These are phyloP conservation scores for Sebastiscus albofasciatus DNA, from an alignment of 2,797 vertebrate species.

Conservation along the genomic window DNA sequence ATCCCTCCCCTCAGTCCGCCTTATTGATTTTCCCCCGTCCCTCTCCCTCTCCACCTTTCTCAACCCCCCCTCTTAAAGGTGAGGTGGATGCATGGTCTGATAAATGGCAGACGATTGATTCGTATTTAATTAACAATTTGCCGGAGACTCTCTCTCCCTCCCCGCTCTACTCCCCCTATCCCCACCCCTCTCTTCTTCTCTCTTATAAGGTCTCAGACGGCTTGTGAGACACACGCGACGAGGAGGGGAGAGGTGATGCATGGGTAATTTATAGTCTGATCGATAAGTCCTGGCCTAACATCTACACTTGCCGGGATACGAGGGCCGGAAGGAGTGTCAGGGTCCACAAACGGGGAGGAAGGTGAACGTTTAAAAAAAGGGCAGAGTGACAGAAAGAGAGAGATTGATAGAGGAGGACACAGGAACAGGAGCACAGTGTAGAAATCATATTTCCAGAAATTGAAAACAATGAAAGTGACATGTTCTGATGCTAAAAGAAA, in stretches of 20 bases:
- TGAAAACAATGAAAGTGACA: background rate
- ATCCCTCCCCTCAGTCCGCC: conserved; percentile 78
- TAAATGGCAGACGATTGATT: conserved; percentile 94
- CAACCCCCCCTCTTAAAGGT: conserved; percentile 72
- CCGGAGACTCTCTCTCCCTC: conserved; percentile 83
- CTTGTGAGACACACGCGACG: conserved; percentile 63
- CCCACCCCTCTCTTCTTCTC: conserved; percentile 68
- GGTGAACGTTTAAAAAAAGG: conserved; percentile 51
- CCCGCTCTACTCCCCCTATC: conserved; percentile 49
- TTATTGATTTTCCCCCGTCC: conserved; percentile 75
- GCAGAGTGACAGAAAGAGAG: conserved; percentile 44
- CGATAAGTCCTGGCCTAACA: conserved; percentile 84
- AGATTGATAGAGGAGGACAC: conserved; percentile 12
- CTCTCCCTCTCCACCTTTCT: conserved; percentile 29
- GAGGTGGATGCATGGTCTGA: conserved; percentile 86
- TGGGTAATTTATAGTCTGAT: conserved; percentile 84
- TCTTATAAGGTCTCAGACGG: conserved; percentile 69
- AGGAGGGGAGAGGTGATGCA: conserved; percentile 70
- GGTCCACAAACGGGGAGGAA: conserved; percentile 60
- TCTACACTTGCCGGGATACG: conserved; percentile 79
- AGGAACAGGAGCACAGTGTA: background rate
- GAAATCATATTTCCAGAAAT: background rate
- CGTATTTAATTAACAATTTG: conserved; percentile 99
- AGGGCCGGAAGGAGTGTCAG: conserved; percentile 82
- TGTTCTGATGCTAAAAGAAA: background rate